These are phyloP conservation scores for Papilio protenor DNA, from an alignment of 2,888 invertebrate genomes.

Conservation along the genomic window DNA sequence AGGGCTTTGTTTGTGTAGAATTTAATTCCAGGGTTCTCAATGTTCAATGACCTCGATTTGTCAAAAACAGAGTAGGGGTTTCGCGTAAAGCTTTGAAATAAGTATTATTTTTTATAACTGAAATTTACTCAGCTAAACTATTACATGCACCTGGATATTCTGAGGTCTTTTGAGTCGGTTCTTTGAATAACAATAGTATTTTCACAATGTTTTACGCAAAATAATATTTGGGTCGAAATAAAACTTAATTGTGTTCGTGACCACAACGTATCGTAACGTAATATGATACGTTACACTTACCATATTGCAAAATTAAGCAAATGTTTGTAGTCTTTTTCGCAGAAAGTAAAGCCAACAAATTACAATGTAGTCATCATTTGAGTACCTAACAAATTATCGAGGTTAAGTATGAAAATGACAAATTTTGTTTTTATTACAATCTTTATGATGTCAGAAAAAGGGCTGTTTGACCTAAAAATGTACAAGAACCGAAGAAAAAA, in stretches of 20 bases:
- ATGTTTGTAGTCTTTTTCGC: neutral
- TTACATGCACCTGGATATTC: neutral
- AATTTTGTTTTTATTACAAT: neutral
- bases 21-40: neutral
- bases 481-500: neutral
- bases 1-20: neutral
- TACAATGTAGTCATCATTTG: neutral
- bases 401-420: constrained; percentile 7
- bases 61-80: neutral
- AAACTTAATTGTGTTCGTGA: neutral
- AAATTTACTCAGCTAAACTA: neutral
- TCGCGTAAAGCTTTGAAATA: neutral
- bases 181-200: neutral
- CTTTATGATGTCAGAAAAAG: neutral
- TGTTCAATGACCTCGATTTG: neutral
- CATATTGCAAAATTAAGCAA: neutral
- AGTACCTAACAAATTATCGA: neutral
- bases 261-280: neutral
- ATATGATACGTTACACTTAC: neutral
- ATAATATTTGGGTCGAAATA: neutral
- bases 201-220: constrained; percentile 9
- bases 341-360: neutral
- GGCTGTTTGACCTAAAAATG: constrained; percentile 1
- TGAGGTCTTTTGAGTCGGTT: neutral
- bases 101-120: neutral